Evolutionary conservation across 2,113 vertebrate species (phyloP), one percentile per base, ranked within the genome.

Genomic region (Thinocorus orbignyianus): DNA sequence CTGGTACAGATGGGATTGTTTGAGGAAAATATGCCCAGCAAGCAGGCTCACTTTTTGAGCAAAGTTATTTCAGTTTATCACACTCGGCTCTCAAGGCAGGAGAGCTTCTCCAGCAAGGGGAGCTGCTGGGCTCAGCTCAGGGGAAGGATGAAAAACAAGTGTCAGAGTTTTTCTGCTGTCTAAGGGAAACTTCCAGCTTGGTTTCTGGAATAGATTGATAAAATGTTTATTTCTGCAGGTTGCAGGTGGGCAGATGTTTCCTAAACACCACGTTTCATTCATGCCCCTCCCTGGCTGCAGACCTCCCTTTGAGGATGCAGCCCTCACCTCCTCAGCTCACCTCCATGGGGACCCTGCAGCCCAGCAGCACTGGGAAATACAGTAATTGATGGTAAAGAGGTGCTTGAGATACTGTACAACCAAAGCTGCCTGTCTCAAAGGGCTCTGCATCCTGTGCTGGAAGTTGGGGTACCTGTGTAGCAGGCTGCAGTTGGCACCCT

Each of bases 201-300:
- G 41, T n/a, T n/a, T n/a, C n/a, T n/a, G n/a, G n/a, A n/a, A n/a
- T n/a, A n/a, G n/a, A n/a, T n/a, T n/a, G n/a, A n/a, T n/a, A n/a
- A n/a, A n/a, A n/a, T n/a, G n/a, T n/a, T 65, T 12, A 7, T 62
- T 91, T 85, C 58, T 64, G 42, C 23, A 60, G 33, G 23, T 54
- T 6, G 6, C 19, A 83, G 64, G 83, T 16, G 20, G 24, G 48
- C 65, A 55, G 26, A 6, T 23, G 13, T 44, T 89, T 84, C 57
- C 65, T 82, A 26, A 88, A 80, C 24, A 16, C 5, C 17, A 17
- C 0, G 0, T 57, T 90, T 77, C 55, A 74, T 42, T 66, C 13
- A 25, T 37, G 18, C 4, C 5, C 20, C 18, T 4, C 3, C 3
- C 1, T 1, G 0, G 16, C 26, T 61, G 41, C 0, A 0, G 54